Percentiles rank a stretch among this genome's conserved stretches.
These are phyloP conservation scores for Orchesellides sinensis DNA, from an alignment of 2,888 invertebrate genomes.

Conservation along the genomic window DNA sequence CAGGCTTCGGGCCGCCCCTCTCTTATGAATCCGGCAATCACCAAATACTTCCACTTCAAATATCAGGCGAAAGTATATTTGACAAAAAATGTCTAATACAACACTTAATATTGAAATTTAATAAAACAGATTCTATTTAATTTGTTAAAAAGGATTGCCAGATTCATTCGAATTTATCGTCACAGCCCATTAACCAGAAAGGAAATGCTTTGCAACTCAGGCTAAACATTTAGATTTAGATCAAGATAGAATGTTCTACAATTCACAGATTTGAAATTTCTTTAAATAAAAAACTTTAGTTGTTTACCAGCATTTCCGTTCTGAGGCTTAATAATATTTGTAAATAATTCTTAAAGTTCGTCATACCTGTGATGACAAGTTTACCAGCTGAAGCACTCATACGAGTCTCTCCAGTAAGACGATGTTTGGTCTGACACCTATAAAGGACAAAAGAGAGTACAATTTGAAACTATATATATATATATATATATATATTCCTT, in stretches of 20 bases:
- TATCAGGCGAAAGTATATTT: background rate
- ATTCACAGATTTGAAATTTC: background rate
- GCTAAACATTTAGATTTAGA: too few relatives aligned
- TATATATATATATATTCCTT: too few relatives aligned
- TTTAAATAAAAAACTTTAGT: background rate
- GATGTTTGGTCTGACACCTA: conserved; percentile 95
- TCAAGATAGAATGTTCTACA: background rate
- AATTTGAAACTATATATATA: too few relatives aligned
- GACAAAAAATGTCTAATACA: background rate
- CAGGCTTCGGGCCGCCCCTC: conserved; percentile 75
- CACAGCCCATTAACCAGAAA: conserved; percentile 74
- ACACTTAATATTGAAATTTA: background rate
- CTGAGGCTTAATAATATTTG: conserved; percentile 51
- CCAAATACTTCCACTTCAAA: background rate
- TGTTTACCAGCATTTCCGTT: conserved; percentile 61
- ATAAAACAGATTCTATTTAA: background rate
- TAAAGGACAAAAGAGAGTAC: too few relatives aligned
- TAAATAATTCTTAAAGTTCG: conserved; percentile 60
- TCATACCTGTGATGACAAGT: conserved; percentile 96
- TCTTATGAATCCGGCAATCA: conserved; percentile 71
- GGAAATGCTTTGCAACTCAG: conserved; percentile 60
- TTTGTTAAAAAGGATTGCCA: conserved; percentile 32
- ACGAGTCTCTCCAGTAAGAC: conserved; percentile 94
- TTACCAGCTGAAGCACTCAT: conserved; percentile 95
- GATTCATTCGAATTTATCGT: conserved; percentile 72